phyloP scores from a whole-genome alignment of 2,797 vertebrate genomes.

The Gallirallus australis region DNA sequence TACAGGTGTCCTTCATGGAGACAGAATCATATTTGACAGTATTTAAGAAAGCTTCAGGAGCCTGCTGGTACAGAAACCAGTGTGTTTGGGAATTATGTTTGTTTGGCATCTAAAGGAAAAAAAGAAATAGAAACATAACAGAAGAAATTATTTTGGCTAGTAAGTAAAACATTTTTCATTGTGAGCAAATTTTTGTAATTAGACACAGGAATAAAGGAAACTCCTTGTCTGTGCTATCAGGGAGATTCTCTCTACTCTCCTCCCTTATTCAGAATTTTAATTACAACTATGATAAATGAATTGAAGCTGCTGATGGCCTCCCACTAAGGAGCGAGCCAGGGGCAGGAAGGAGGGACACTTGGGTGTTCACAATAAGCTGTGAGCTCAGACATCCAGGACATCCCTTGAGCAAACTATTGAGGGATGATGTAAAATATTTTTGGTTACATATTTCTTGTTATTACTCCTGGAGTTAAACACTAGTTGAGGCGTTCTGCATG shows the following conservation, averaged over 20 bases:
- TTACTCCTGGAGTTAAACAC: not conserved
- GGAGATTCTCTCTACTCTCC: not conserved
- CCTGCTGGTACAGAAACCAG: not conserved
- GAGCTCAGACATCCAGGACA: not conserved
- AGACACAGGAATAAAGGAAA: not conserved
- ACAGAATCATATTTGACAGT: not conserved
- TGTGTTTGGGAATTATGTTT: not conserved
- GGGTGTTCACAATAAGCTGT: not conserved
- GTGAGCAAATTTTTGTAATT: not conserved
- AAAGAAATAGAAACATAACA: not conserved
- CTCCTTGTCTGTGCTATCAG: not conserved
- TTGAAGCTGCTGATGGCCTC: not conserved
- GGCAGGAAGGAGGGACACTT: not conserved
- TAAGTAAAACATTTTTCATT: not conserved
- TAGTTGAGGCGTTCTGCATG: no score
- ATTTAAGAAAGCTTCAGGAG: not conserved
- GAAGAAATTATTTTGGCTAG: not conserved
- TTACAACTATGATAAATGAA: not conserved
- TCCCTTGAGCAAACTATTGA: not conserved
- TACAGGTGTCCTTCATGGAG: not conserved
- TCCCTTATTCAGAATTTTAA: not conserved
- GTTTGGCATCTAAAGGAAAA: not conserved
- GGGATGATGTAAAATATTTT: not conserved
- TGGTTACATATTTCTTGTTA: not conserved
- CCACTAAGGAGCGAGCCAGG: not conserved